Evolutionary conservation across 2,888 invertebrate genomes (phyloP).

Genomic region (Pegoplata infirma): DNA sequence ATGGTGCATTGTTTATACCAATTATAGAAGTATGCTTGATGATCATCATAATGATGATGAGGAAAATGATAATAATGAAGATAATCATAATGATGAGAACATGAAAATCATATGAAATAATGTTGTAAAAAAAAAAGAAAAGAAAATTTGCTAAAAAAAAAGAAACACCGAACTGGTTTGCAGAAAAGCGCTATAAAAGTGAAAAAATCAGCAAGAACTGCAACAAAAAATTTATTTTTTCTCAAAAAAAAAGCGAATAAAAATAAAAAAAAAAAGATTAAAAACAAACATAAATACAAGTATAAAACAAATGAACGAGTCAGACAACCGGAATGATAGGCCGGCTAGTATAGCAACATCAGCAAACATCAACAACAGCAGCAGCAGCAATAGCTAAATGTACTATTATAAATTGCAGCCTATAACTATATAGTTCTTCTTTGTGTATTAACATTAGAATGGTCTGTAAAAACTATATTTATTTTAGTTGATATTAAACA

Average conservation of each 20-base stretch:
- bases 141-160: conserved; percentile 14
- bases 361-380: too few relatives aligned
- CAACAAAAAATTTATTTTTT: conserved; percentile 12
- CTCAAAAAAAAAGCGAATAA: background rate
- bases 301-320: conserved; percentile 36
- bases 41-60: conserved; percentile 9
- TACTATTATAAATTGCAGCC: conserved; percentile 21
- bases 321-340: conserved; percentile 49
- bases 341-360: conserved; percentile 21
- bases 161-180: conserved; percentile 42
- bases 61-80: background rate
- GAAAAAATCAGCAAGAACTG: conserved; percentile 25
- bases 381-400: conserved; percentile 5
- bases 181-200: conserved; percentile 37
- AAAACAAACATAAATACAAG: conserved; percentile 5
- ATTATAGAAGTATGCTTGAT: conserved; percentile 48
- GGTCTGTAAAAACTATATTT: too few relatives aligned
- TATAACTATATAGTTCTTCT: background rate
- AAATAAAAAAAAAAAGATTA: background rate
- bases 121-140: conserved; percentile 28
- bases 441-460: background rate
- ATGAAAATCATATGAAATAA: conserved; percentile 17
- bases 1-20: conserved; percentile 60
- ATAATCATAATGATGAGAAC: conserved; percentile 4
- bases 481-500: too few relatives aligned